Conservation (phyloP, 2,113 vertebrate genomes). For the Paramisgurnus dabryanus region DNA sequence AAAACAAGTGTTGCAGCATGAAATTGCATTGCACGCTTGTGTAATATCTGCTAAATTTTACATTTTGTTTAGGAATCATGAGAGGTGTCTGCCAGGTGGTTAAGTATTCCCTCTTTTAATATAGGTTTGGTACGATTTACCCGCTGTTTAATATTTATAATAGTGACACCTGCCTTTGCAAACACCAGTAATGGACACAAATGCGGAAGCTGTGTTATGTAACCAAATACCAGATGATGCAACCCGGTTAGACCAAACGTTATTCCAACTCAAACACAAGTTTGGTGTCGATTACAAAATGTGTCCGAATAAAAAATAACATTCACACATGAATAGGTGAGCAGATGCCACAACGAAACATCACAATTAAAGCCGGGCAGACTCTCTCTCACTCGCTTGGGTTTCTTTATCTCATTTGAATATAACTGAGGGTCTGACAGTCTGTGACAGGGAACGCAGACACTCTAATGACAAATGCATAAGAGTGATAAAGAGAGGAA, state of each 20-base stretch:
- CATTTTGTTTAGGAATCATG: not conserved
- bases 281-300: not conserved
- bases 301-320: not conserved
- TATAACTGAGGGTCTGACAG: not conserved
- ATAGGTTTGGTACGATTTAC: no score
- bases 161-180: not conserved
- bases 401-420: not conserved
- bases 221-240: not conserved
- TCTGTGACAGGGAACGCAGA: not conserved
- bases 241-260: not conserved
- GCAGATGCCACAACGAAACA: not conserved
- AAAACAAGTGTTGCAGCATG: not conserved
- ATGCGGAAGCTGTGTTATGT: not conserved
- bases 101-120: not conserved
- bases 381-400: constrained; percentile 6
- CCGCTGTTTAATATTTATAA: not conserved
- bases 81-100: not conserved
- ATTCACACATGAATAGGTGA: not conserved
- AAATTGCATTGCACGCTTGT: not conserved
- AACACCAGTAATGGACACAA: not conserved
- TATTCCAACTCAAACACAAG: not conserved
- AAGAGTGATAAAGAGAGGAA: constrained; percentile 10
- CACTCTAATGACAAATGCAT: not conserved
- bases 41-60: not conserved
- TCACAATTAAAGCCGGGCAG: not conserved